phyloP scores from a whole-genome alignment of 2,797 vertebrate genomes.

The Mastacembelus armatus region DNA sequence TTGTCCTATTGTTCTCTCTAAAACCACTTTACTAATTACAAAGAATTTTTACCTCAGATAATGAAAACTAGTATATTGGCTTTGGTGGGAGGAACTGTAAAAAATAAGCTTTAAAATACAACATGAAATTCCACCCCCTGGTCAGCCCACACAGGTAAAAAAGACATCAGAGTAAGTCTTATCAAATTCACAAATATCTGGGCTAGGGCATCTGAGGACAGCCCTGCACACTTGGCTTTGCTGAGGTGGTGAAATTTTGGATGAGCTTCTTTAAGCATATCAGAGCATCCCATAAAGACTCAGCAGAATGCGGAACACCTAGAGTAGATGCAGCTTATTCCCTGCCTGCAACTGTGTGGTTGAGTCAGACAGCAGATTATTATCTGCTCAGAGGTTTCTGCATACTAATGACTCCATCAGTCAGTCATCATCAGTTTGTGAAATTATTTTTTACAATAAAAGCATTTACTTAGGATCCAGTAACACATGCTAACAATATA shows the following conservation, averaged over 20 bases:
- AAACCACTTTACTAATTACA: slow-evolving; percentile 9
- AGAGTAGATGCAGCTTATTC: slow-evolving; percentile 35
- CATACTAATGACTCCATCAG: slow-evolving; percentile 44
- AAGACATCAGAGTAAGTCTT: slow-evolving; percentile 32
- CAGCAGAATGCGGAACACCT: slow-evolving; percentile 52
- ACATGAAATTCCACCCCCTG: slow-evolving; percentile 15
- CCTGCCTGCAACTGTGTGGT: slow-evolving; percentile 16
- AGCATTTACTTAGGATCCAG: too few relatives aligned
- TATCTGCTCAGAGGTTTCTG: slow-evolving; percentile 40
- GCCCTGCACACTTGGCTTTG: slow-evolving; percentile 26
- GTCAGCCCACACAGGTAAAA: slow-evolving; percentile 40
- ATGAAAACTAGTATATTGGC: not conserved
- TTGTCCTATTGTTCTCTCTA: not conserved
- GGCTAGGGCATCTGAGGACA: slow-evolving; percentile 30
- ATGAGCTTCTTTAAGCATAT: slow-evolving; percentile 68
- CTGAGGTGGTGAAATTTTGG: slow-evolving; percentile 60
- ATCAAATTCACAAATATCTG: slow-evolving; percentile 42
- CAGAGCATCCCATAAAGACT: slow-evolving; percentile 47
- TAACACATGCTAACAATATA: too few relatives aligned
- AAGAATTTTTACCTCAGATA: too few relatives aligned
- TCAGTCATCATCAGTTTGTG: slow-evolving; percentile 31
- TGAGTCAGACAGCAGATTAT: slow-evolving; percentile 46
- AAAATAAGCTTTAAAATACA: slow-evolving; percentile 27
- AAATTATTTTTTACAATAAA: too few relatives aligned
- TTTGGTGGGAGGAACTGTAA: slow-evolving; percentile 36